Base-by-base conservation (phyloP, 1,140 invertebrate genomes). In the Drosophila miranda region DNA sequence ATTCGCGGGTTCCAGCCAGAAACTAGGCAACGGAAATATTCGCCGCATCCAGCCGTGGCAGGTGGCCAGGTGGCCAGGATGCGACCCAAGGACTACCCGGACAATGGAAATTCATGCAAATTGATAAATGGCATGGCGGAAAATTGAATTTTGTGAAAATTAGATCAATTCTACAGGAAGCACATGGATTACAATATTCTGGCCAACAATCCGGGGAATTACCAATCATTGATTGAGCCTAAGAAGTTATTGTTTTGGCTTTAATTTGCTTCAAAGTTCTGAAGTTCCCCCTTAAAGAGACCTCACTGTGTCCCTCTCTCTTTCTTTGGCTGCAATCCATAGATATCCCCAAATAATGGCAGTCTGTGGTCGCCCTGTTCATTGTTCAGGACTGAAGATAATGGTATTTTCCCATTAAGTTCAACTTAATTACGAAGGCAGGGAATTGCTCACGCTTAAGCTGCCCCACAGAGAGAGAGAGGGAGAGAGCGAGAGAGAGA, bases 401-500 rank as follows among this genome's bases (percentile, higher is more conserved):
- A 13, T 60, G 55, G 51, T 8, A 68, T 68, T 68, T 68, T 76
- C 73, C 42, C 63, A 70, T 74, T 77, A 62, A 77, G 73, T 77
- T 69, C 60, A 64, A 77, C 73, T 81, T 82, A 76, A 81, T 81
- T 81, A 77, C 57, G 56, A 45, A 28, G 57, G 58, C 69, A 66
- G 56, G 52, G 52, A 56, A 51, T 46, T 67, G 28, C 51, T 45
- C 34, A 38, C 38, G 30, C 64, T 57, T 51, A 52, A 62, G 73
- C 53, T 75, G 49, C 59, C 58, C 60, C 72, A 23, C 23, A 23
- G 23, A 23, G 0, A 16, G 16, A 1, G 0, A 26, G 23, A 26
- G 72, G 59, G 5, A 42, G 56, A 13, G 28, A 34, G n/a, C n/a
- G n/a, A n/a, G n/a, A n/a, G n/a, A n/a, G n/a, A n/a, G n/a, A n/a